A percentile compares a stretch with the other conserved stretches of the same genome.
Conservation (phyloP, 1,140 invertebrate genomes). For the Dinothrombium tinctorium region DNA sequence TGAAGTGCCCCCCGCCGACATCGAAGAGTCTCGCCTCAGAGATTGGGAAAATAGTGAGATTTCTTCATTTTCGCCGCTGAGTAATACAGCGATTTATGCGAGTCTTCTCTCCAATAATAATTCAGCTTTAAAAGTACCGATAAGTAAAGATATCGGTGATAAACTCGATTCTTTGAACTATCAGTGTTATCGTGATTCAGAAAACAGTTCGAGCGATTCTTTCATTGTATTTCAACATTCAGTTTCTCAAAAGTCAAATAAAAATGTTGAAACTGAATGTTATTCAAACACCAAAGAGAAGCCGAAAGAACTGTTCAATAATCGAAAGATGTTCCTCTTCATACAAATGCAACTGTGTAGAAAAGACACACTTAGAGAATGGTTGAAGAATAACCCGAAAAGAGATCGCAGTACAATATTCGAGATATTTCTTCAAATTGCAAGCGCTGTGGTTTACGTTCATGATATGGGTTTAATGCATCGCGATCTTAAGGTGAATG, state of each 20-base stretch:
- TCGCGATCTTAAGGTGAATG: conserved; percentile 60
- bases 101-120: too few relatives aligned
- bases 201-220: too few relatives aligned
- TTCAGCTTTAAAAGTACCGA: too few relatives aligned
- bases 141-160: too few relatives aligned
- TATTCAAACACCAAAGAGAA: neutral
- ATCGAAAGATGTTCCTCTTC: conserved; percentile 44
- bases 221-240: neutral
- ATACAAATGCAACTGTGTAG: conserved; percentile 93
- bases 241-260: neutral
- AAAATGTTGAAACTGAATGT: neutral
- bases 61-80: too few relatives aligned
- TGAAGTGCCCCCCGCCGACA: conserved; percentile 59
- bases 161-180: too few relatives aligned
- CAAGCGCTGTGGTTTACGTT: conserved; percentile 79
- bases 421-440: conserved; percentile 71
- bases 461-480: conserved; percentile 75
- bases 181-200: too few relatives aligned
- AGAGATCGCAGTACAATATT: conserved; percentile 29
- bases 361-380: conserved; percentile 66
- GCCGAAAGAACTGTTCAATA: conserved; percentile 4
- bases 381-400: conserved; percentile 32
- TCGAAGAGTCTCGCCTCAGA: too few relatives aligned
- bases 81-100: too few relatives aligned
- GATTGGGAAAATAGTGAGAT: too few relatives aligned